Base-by-base conservation (phyloP, 2,888 invertebrate genomes). In the Onthophagus sagittarius region DNA sequence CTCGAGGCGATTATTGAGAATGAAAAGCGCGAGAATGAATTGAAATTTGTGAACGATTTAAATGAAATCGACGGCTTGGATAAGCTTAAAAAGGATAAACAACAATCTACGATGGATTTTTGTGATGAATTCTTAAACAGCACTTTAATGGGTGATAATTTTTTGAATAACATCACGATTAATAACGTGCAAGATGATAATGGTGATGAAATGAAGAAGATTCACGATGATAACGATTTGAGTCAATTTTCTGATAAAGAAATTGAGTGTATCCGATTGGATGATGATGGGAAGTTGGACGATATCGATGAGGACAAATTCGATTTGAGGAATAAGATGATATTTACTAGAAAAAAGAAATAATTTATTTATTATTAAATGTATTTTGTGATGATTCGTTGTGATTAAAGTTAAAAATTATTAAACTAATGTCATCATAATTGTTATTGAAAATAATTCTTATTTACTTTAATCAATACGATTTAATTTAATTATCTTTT, bases 101-200 rank as follows among this genome's bases (percentile, higher is more conserved):
- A 23, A 33, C 70, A 70, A 69, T 11, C 71, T 5, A 71, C 72
- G n/a, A 63, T 62, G n/a, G 64, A 69, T 14, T 75, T 75, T 63
- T 75, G 75, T 14, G 75, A 75, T 62, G 75, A 75, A 63, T 75
- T 75, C 63, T 63, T 75, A 7, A 75, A 75, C 31, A 72, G 63
- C 39, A 70, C 71, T 31, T 70, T 72, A 13, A 72, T 31, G 15
- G 69, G 0, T 13, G 72, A 63, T 31, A 67, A 39, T 13, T 62
- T 73, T 15, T 39, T 75, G 31, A 71, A 14, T 9, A 71, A 64
- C 31, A 67, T 67, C 23, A 23, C 67, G 0, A 67, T 67, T 67
- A 32, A n/a, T 15, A 67, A 31, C 31, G 67, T n/a, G 4, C 67
- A 67, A 31, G 23, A 15, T 64, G 64, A 15, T 64, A 32, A 31